Base-by-base conservation (phyloP, 2,113 vertebrate genomes). In the Aphelocoma coerulescens region DNA sequence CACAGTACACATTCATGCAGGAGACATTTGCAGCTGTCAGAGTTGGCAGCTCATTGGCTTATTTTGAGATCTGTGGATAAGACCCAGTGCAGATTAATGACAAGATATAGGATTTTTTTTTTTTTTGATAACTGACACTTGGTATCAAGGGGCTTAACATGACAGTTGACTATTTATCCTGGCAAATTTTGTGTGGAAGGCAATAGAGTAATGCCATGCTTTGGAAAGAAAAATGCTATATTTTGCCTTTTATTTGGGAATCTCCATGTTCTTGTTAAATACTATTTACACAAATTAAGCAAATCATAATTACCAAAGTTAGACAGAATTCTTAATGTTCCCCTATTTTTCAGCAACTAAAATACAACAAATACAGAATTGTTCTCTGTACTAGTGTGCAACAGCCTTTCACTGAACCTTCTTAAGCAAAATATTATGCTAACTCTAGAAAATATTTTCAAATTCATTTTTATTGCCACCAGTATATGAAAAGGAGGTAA, bases 11-110 rank as follows among this genome's bases (percentile, higher is more conserved):
- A 23, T 58, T 76, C 32, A 49, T 30, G 67, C 37, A 80, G 41
- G 51, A 95, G 79, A 57, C 63, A 66, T 83, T 95, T n/a, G 48
- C 95, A 91, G 92, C 92, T 97, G 92, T 83, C 85, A 90, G 33
- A 52, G 81, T 11, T 91, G 89, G 39, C 81, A 94, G 92, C 65
- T 92, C 67, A 62, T 69, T 86, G 75, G 12, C 54, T 92, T 88
- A 9, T 84, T 93, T 86, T 90, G 91, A 94, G 75, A 74, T 74
- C 67, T 86, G 66, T 88, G 75, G 90, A 91, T 91, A 81, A 91
- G 93, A 88, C 28, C 1, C 35, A 65, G 48, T 75, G 66, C 74
- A 93, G 95, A 92, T 95, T 90, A 91, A 85, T 76, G 82, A 65
- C 52, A 88, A 91, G 94, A 95, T 93, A 89, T 2, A 79, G 54